phyloP scores from a whole-genome alignment of 2,797 vertebrate genomes.

The Amblyopsis hoosieri region DNA sequence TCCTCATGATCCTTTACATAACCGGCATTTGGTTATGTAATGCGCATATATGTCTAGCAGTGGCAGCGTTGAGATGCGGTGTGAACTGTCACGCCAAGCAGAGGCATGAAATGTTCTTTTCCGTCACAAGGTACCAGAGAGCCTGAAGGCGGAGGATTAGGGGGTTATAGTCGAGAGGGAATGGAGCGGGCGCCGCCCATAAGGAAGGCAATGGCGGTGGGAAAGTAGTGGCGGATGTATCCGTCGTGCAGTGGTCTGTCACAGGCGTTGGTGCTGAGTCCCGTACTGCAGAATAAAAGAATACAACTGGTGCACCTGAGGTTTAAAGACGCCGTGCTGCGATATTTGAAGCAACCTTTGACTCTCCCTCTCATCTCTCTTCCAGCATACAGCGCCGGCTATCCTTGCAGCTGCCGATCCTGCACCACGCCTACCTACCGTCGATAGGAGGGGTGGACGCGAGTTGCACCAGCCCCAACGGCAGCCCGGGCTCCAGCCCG shows the following conservation, averaged over 20 bases:
- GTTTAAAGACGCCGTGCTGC: background rate
- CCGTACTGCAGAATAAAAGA: background rate
- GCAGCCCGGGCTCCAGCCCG: slow-evolving; percentile 94
- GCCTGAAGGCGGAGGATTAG: slow-evolving; percentile 47
- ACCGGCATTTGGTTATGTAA: slow-evolving; percentile 71
- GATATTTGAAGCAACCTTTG: background rate
- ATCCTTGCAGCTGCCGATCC: slow-evolving; percentile 97
- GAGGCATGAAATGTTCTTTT: slow-evolving; percentile 70
- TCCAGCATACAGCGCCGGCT: slow-evolving; percentile 97
- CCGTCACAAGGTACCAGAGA: slow-evolving; percentile 61
- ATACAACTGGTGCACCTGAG: background rate
- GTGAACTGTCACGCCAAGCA: slow-evolving; percentile 61
- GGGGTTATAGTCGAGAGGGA: slow-evolving; percentile 27
- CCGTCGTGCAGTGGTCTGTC: too few relatives aligned
- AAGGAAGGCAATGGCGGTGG: too few relatives aligned
- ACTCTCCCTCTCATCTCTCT: slow-evolving; percentile 12
- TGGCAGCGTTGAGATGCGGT: slow-evolving; percentile 48
- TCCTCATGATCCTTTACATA: slow-evolving; percentile 60
- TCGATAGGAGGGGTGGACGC: slow-evolving; percentile 99
- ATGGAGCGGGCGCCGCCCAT: slow-evolving; percentile 1
- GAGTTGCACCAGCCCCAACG: slow-evolving; percentile 94
- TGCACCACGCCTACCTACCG: slow-evolving; percentile 97
- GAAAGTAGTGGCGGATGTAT: too few relatives aligned
- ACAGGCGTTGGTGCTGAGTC: too few relatives aligned
- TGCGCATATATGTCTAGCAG: slow-evolving; percentile 56